Percentiles rank a stretch among this genome's conserved stretches.
Conservation (phyloP, 2,797 vertebrate genomes). For the Oryzias sinensis region DNA sequence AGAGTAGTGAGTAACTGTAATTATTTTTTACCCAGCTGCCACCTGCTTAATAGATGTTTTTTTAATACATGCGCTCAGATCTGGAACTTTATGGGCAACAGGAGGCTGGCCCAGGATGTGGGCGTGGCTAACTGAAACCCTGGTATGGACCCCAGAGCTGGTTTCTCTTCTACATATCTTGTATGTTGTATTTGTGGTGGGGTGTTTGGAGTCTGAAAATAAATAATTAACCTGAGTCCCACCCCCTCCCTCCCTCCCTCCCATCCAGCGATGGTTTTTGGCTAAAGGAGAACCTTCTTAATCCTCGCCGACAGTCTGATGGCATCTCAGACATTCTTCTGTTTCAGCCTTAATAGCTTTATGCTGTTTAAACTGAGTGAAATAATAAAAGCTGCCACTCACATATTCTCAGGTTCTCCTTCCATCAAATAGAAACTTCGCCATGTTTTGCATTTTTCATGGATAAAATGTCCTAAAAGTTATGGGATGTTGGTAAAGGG, state of each 20-base stretch:
- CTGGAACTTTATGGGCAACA: too few relatives aligned
- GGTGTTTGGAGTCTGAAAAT: too few relatives aligned
- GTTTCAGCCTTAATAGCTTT: slow-evolving; percentile 18
- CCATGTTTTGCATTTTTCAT: neutral
- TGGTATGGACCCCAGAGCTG: too few relatives aligned
- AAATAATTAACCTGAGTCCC: neutral
- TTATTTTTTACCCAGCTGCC: too few relatives aligned
- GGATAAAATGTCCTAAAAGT: neutral
- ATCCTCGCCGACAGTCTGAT: slow-evolving; percentile 7
- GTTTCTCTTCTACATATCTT: too few relatives aligned
- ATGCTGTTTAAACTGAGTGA: slow-evolving; percentile 26
- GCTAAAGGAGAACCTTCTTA: neutral
- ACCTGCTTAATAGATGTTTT: too few relatives aligned
- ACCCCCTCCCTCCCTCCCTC: neutral
- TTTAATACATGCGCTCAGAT: too few relatives aligned
- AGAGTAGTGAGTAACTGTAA: too few relatives aligned
- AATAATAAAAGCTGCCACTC: slow-evolving; percentile 16
- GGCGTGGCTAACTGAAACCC: too few relatives aligned
- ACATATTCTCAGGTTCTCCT: slow-evolving; percentile 1
- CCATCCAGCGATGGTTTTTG: neutral
- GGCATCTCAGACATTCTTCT: neutral
- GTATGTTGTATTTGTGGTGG: too few relatives aligned
- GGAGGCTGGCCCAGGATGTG: too few relatives aligned
- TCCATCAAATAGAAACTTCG: slow-evolving; percentile 10
- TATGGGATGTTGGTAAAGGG: neutral